Base-by-base conservation (phyloP, 2,888 invertebrate genomes). In the Dermolepida albohirtum region DNA sequence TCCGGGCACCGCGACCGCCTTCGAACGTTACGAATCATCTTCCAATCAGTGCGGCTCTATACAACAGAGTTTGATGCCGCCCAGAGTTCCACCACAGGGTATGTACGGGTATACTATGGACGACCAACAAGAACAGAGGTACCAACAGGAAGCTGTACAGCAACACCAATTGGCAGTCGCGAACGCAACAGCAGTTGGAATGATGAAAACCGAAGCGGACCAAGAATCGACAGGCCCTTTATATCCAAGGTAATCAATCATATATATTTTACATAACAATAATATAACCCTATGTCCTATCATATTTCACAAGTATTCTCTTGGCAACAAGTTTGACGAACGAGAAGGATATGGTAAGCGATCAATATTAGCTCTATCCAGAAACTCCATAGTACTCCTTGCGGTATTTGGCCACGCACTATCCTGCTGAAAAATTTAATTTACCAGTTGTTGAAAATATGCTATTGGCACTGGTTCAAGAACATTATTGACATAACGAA, bases 191-290 rank as follows among this genome's bases (percentile, higher is more conserved):
- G 79, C 89, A 85, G 85, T 85, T 40, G 84, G 84, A 1, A 84
- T 86, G 83, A 86, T 87, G 88, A 93, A 93, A 83, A 89, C 90
- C 17, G 93, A 93, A 82, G 78, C 80, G 34, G 89, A 89, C 75
- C 87, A 87, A 74, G 91, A 92, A 76, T 86, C 89, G 76, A 87
- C 89, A 70, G 91, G 90, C 64, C 92, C 92, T 14, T 87, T 92
- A 67, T 92, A 92, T 82, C 92, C 92, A 73, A 88, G 90, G 90
- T 90, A 84, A 77, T 22, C 4, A 22, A 22, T 22, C 1, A 22
- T 22, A 22, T 22, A 22, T 22, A 22, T 22, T 22, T 22, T 22
- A 22, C 22, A n/a, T n/a, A n/a, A n/a, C n/a, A n/a, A n/a, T n/a
- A n/a, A n/a, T n/a, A n/a, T n/a, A n/a, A n/a, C n/a, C n/a, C n/a